Percentiles rank a stretch among this genome's conserved stretches.
Evolutionary conservation across 2,113 vertebrate genomes (phyloP).

Genomic region (Progne subis): DNA sequence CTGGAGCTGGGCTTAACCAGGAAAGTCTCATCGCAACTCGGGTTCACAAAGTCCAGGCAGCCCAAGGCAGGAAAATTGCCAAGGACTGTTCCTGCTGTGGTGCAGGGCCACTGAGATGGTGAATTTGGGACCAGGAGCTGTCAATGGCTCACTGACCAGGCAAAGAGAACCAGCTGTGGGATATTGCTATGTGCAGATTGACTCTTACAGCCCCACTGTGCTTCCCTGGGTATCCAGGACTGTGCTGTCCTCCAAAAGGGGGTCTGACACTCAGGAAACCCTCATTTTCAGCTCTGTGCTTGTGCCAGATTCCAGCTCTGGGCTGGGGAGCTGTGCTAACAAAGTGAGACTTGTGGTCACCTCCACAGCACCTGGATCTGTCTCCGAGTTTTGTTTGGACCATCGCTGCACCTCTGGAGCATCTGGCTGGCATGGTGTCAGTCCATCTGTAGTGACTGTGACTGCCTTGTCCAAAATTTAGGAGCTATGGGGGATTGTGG

Average conservation of each 20-base stretch:
- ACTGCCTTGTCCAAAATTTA: background rate
- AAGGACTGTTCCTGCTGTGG: background rate
- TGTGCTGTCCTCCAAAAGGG: background rate
- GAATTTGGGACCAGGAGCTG: background rate
- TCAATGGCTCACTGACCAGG: background rate
- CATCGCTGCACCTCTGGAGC: fast-evolving
- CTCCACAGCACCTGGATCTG: background rate
- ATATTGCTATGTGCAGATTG: background rate
- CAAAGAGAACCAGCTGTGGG: background rate
- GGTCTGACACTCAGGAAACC: background rate
- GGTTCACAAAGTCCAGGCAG: background rate
- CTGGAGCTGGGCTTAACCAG: background rate
- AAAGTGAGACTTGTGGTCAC: background rate
- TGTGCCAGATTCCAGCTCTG: background rate
- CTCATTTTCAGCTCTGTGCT: background rate
- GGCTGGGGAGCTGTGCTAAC: background rate
- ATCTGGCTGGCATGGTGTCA: background rate
- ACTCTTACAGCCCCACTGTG: background rate
- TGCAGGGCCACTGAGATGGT: background rate
- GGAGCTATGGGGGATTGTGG: background rate
- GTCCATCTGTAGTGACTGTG: background rate
- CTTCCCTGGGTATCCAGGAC: background rate
- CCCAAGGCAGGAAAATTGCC: background rate
- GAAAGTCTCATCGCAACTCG: fast-evolving
- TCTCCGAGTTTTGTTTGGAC: background rate